Evolutionary conservation across 92 coral and sea anemone genomes (phyloP).

Genomic region (Siderastrea siderea): DNA sequence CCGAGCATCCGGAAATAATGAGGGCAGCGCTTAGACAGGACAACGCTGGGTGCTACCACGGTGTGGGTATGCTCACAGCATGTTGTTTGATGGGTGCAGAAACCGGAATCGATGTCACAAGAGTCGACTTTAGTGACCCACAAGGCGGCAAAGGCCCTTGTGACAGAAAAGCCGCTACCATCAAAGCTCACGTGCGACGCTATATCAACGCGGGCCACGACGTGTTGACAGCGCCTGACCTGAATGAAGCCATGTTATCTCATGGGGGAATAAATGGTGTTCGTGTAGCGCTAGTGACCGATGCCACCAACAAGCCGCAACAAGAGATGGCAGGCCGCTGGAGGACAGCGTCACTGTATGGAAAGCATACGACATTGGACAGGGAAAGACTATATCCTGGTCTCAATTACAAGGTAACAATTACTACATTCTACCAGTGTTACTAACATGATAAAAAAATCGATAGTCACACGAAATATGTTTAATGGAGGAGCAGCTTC

Average conservation of each 20-base stretch:
- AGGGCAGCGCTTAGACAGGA: constrained; percentile 53
- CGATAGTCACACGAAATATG: too few species aligned
- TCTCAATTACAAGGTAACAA: constrained; percentile 25
- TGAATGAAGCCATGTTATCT: too few species aligned
- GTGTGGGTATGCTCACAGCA: constrained; percentile 42
- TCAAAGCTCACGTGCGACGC: too few species aligned
- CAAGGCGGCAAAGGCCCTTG: background rate
- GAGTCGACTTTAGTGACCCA: background rate
- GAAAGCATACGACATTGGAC: constrained; percentile 46
- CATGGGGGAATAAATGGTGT: too few species aligned
- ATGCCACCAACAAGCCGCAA: too few species aligned
- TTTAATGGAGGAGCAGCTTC: too few species aligned
- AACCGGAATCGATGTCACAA: constrained; percentile 4
- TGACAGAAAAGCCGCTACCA: too few species aligned
- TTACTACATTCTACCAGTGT: too few species aligned
- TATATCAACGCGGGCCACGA: too few species aligned
- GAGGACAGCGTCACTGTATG: constrained; percentile 32
- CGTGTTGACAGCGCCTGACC: too few species aligned
- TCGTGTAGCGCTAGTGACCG: too few species aligned
- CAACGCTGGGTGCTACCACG: constrained; percentile 62
- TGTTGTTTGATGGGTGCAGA: constrained; percentile 19
- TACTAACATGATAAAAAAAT: too few species aligned
- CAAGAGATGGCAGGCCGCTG: background rate
- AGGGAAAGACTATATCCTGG: background rate
- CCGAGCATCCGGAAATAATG: constrained; percentile 46